phyloP scores from a whole-genome alignment of 2,888 invertebrate species.

The Xestia xanthographa region DNA sequence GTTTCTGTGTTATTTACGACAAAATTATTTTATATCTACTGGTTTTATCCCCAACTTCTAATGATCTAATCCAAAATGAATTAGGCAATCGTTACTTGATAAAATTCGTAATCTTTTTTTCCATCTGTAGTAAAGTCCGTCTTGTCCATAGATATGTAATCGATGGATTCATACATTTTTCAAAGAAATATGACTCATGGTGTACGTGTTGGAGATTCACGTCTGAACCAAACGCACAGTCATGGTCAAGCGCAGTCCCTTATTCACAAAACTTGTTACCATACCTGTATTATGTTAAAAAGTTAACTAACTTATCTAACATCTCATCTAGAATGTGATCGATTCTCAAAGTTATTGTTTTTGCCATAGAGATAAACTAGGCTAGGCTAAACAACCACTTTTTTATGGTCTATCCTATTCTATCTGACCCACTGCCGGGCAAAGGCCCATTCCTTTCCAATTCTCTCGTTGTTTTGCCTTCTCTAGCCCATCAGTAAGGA shows the following conservation, averaged over 20 bases:
- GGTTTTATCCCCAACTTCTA: background rate
- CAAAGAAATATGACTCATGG: slow-evolving; percentile 62
- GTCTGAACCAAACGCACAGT: slow-evolving; percentile 23
- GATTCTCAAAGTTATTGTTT: background rate
- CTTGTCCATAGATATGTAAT: slow-evolving; percentile 16
- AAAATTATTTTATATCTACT: background rate
- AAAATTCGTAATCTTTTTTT: slow-evolving; percentile 3
- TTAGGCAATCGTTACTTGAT: background rate
- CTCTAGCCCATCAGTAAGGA: no score
- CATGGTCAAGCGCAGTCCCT: slow-evolving; percentile 16
- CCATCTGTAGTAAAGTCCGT: slow-evolving; percentile 28
- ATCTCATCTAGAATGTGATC: background rate
- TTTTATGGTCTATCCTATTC: background rate
- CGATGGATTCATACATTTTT: slow-evolving; percentile 59
- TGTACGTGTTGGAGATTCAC: slow-evolving; percentile 31
- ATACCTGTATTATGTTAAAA: background rate
- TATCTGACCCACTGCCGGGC: background rate
- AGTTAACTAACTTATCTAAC: background rate
- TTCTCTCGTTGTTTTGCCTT: background rate
- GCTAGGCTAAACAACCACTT: background rate
- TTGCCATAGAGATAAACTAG: background rate
- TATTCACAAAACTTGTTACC: slow-evolving; percentile 17
- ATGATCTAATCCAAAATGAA: background rate
- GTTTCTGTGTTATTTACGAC: background rate
- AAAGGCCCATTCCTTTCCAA: background rate